A percentile compares a stretch with the other conserved stretches of the same genome.
Conservation (phyloP, 2,888 invertebrate species). For the Anticlea derivata region DNA sequence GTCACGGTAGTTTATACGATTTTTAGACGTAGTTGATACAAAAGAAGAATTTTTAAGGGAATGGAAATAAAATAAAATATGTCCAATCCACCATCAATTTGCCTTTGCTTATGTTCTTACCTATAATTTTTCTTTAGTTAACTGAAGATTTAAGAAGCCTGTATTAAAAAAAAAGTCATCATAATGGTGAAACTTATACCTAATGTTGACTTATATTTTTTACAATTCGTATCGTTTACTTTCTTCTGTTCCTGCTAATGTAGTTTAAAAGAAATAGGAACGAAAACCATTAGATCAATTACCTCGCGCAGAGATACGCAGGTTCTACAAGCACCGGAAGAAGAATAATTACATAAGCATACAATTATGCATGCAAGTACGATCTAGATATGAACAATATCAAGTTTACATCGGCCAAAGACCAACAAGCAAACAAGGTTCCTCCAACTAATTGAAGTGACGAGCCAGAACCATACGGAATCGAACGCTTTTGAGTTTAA, state of each 20-base stretch:
- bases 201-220: not conserved
- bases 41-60: too few relatives aligned
- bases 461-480: not conserved
- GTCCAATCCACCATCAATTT: too few relatives aligned
- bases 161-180: too few relatives aligned
- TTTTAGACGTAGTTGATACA: too few relatives aligned
- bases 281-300: slow-evolving; percentile 31
- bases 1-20: not conserved
- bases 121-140: too few relatives aligned
- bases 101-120: too few relatives aligned
- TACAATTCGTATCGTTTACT: too few relatives aligned
- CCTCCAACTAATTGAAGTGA: not conserved
- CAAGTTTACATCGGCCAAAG: not conserved
- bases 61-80: too few relatives aligned
- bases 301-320: slow-evolving; percentile 16
- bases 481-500: not conserved
- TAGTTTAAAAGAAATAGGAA: slow-evolving; percentile 20
- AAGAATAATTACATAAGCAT: slow-evolving; percentile 14
- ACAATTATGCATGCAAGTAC: slow-evolving; percentile 3
- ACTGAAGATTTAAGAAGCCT: too few relatives aligned
- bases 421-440: not conserved
- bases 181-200: too few relatives aligned
- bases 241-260: not conserved
- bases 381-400: slow-evolving; percentile 7
- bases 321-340: slow-evolving; percentile 21